phyloP scores from a whole-genome alignment of 2,113 vertebrate species.

The Arizona elegans region DNA sequence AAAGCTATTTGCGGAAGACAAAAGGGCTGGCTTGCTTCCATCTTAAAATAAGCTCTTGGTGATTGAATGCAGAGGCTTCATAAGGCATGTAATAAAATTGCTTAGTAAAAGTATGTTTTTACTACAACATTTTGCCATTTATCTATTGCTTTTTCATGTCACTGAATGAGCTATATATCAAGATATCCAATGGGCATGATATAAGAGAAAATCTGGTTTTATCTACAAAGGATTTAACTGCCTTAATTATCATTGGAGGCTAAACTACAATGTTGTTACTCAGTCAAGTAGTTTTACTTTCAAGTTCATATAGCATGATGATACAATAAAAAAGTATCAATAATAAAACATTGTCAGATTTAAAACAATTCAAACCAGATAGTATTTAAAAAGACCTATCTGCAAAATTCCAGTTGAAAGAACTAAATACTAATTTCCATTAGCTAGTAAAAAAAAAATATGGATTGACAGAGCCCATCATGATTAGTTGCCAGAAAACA shows the following conservation, averaged over 20 bases:
- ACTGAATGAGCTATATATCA: background rate
- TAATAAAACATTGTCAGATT: background rate
- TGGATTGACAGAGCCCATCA: background rate
- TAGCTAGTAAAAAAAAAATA: background rate
- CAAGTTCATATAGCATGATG: background rate
- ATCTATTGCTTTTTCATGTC: background rate
- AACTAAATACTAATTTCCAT: background rate
- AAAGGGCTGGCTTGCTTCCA: conserved; percentile 35
- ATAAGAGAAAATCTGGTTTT: background rate
- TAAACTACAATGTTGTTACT: background rate
- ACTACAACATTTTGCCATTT: conserved; percentile 7
- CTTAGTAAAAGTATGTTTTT: conserved; percentile 7
- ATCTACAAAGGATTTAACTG: background rate
- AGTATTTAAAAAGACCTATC: background rate
- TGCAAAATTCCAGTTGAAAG: background rate
- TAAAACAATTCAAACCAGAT: background rate
- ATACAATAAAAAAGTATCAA: background rate
- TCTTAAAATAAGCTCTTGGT: conserved; percentile 32
- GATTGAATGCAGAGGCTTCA: conserved; percentile 36
- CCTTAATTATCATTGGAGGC: background rate
- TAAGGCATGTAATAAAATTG: conserved; percentile 33
- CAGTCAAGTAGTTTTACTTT: background rate
- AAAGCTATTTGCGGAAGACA: conserved; percentile 29
- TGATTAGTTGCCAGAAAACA: background rate
- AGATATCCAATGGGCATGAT: background rate